Conservation (phyloP, 2,797 vertebrate genomes). For the Remorina albescens region DNA sequence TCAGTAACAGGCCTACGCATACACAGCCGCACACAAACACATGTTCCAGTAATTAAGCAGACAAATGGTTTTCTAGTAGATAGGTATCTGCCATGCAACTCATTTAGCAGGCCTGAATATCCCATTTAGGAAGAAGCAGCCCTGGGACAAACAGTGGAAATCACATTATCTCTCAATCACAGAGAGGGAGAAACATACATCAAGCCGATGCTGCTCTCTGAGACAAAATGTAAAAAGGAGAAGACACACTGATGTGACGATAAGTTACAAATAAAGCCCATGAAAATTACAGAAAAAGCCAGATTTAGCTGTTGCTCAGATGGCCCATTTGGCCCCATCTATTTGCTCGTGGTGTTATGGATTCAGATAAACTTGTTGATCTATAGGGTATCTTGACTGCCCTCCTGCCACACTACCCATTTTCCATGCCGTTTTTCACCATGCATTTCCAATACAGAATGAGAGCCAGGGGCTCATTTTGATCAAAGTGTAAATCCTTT, state of each 20-base stretch:
- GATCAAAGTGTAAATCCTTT: constrained; percentile 38
- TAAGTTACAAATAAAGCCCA: constrained; percentile 45
- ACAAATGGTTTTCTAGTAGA: constrained; percentile 68
- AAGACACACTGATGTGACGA: constrained; percentile 51
- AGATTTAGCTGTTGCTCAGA: constrained; percentile 39
- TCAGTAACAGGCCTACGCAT: constrained; percentile 8
- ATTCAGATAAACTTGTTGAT: constrained; percentile 30
- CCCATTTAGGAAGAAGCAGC: constrained; percentile 71
- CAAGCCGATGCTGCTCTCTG: constrained; percentile 45
- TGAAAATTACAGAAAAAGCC: constrained; percentile 17
- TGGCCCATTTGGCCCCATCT: not conserved
- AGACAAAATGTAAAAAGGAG: constrained; percentile 56
- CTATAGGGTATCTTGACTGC: not conserved
- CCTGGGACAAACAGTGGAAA: constrained; percentile 71
- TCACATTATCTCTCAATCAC: constrained; percentile 76
- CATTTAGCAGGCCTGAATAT: constrained; percentile 66
- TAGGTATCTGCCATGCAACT: constrained; percentile 69
- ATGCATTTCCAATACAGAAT: not conserved
- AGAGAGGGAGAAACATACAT: constrained; percentile 51
- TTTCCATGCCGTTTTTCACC: constrained; percentile 20
- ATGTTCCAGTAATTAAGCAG: constrained; percentile 66
- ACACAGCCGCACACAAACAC: constrained; percentile 34
- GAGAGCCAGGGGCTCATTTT: constrained; percentile 29
- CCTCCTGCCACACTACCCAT: constrained; percentile 9
- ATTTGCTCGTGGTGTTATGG: constrained; percentile 19